Percentiles rank a stretch among this genome's conserved stretches.
Evolutionary conservation across 2,113 vertebrate genomes (phyloP).

Genomic region (Phalacrocorax aristotelis): DNA sequence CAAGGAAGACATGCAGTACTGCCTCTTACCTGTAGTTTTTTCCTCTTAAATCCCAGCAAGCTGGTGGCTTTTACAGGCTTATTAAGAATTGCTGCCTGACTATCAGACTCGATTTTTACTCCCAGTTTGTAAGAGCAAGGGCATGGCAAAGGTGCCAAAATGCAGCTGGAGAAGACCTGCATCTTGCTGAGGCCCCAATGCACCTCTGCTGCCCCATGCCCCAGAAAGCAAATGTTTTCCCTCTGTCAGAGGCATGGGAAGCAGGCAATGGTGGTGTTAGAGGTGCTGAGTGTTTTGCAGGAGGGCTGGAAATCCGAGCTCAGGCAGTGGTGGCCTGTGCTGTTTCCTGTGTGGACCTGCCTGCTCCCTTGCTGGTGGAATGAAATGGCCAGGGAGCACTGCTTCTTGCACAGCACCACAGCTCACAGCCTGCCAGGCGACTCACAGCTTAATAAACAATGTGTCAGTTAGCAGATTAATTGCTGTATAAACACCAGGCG

Average conservation of each 20-base stretch:
- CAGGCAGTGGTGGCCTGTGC: not conserved
- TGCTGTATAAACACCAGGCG: not conserved
- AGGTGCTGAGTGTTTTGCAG: not conserved
- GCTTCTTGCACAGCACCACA: accelerated
- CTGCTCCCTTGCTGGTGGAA: not conserved
- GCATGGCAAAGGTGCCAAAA: not conserved
- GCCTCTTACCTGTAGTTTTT: not conserved
- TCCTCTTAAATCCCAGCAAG: not conserved
- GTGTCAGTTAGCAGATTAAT: not conserved
- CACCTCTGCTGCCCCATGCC: not conserved
- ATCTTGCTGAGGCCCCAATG: not conserved
- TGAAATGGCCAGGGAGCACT: too few species aligned
- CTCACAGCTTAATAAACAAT: not conserved
- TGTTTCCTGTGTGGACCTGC: not conserved
- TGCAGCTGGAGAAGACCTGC: not conserved
- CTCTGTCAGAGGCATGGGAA: accelerated
- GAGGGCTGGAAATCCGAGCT: not conserved
- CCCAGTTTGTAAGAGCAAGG: not conserved
- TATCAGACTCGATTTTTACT: not conserved
- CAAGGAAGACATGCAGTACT: not conserved
- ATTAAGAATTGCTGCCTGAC: not conserved
- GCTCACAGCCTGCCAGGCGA: not conserved
- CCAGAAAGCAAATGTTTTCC: not conserved
- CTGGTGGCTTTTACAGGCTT: not conserved
- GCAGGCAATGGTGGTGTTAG: not conserved